Evolutionary conservation across 35 echinoderm and acorn worm species (phyloP).

Genomic region (Eucidaris tribuloides): DNA sequence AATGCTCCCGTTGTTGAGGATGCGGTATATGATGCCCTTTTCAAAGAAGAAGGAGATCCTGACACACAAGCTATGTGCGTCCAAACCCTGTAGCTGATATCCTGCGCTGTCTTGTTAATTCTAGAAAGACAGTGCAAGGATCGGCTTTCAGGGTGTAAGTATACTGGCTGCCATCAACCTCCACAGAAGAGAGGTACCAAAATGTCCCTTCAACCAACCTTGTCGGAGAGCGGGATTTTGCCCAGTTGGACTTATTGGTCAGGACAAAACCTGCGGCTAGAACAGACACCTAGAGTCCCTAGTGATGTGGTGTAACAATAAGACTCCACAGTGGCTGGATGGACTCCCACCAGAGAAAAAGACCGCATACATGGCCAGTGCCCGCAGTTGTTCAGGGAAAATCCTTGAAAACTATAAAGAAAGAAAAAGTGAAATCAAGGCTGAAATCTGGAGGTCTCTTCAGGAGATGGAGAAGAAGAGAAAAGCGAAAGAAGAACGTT

Average conservation of each 20-base stretch:
- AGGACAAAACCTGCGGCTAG: slow-evolving; percentile 35
- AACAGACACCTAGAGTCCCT: slow-evolving; percentile 28
- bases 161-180: slow-evolving; percentile 9
- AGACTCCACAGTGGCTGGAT: slow-evolving; percentile 36
- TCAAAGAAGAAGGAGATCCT: background rate
- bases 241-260: slow-evolving; percentile 42
- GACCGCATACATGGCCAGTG: slow-evolving; percentile 1
- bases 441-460: background rate
- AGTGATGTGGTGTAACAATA: slow-evolving; percentile 54
- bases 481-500: slow-evolving; percentile 4
- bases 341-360: background rate
- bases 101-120: slow-evolving; percentile 42
- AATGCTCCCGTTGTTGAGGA: slow-evolving; percentile 4
- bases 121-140: slow-evolving; percentile 51
- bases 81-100: slow-evolving; percentile 36
- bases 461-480: background rate
- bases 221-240: slow-evolving; percentile 61
- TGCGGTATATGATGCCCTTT: slow-evolving; percentile 2
- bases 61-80: slow-evolving; percentile 27
- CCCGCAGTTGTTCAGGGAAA: background rate
- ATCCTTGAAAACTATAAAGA: slow-evolving; percentile 31
- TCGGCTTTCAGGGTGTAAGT: slow-evolving; percentile 16
- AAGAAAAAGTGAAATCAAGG: background rate
- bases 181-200: background rate
- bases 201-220: slow-evolving; percentile 66